A percentile compares a stretch with the other conserved stretches of the same genome.
Conservation (phyloP, 2,113 vertebrate species). For the Lamprologus callipterus region DNA sequence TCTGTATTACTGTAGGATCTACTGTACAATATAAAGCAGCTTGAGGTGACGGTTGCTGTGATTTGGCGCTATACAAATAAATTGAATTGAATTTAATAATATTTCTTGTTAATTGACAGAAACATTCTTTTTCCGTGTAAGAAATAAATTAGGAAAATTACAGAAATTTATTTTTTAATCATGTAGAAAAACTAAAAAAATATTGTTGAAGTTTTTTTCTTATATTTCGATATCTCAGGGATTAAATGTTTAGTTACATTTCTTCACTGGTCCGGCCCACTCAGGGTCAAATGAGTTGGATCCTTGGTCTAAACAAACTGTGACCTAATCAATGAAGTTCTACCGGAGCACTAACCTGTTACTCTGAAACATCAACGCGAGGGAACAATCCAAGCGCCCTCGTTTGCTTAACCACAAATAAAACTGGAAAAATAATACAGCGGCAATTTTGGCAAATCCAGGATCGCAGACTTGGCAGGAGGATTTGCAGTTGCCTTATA, state of each 20-base stretch:
- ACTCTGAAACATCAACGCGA: not conserved
- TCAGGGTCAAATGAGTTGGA: not conserved
- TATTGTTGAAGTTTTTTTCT: not conserved
- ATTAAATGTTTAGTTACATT: not conserved
- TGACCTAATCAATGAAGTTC: not conserved
- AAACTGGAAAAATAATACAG: constrained; percentile 31
- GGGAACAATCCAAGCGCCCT: not conserved
- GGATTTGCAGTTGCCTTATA: constrained; percentile 1
- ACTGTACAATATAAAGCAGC: not conserved
- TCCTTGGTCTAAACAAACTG: not conserved
- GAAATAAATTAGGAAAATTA: not conserved
- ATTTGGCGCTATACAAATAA: fast-evolving
- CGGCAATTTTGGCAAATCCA: constrained; percentile 31
- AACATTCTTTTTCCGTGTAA: not conserved
- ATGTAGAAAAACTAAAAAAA: not conserved
- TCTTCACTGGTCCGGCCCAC: not conserved
- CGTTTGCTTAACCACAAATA: constrained; percentile 28
- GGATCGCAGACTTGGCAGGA: constrained; percentile 26
- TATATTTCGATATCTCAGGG: not conserved
- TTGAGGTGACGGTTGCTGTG: not conserved
- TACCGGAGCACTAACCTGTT: fast-evolving
- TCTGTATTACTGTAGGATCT: fast-evolving
- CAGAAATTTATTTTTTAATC: fast-evolving
- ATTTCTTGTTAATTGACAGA: not conserved
- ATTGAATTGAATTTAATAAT: fast-evolving